These are phyloP conservation scores for Alsophila aescularia DNA, from an alignment of 2,888 invertebrate species.

Conservation along the genomic window DNA sequence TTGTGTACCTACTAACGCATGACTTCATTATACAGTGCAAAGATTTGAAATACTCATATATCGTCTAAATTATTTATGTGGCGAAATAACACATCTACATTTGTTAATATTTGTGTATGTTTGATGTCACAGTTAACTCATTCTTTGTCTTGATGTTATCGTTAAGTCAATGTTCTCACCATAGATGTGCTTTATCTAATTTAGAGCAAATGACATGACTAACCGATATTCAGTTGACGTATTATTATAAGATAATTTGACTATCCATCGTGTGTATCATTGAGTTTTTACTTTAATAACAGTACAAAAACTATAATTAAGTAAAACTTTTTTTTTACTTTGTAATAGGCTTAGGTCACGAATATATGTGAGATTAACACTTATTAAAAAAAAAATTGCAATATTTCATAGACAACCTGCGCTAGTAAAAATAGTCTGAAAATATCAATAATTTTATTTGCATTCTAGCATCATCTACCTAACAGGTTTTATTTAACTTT, in stretches of 20 bases:
- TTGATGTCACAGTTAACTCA: neutral
- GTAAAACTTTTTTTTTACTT: no score
- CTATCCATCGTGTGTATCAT: neutral
- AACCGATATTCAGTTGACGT: neutral
- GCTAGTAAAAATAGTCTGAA: no score
- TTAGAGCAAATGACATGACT: conserved; percentile 12
- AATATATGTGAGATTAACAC: no score
- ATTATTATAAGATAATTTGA: neutral
- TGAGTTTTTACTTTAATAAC: no score
- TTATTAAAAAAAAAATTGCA: no score
- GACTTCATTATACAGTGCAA: neutral
- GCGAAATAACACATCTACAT: neutral
- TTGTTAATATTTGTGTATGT: neutral
- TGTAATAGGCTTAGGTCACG: no score
- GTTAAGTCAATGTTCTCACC: neutral
- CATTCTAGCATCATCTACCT: no score
- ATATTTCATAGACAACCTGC: no score
- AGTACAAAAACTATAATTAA: no score
- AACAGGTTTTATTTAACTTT: no score
- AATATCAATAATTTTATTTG: no score
- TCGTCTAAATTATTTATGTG: neutral
- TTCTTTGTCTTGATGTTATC: neutral
- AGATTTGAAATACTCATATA: neutral
- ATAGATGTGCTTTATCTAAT: conserved; percentile 9
- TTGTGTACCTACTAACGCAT: no score